Percentiles rank a stretch among this genome's conserved stretches.
Conservation (phyloP, 2,797 vertebrate genomes). For the Ctenochaetus hawaiiensis region DNA sequence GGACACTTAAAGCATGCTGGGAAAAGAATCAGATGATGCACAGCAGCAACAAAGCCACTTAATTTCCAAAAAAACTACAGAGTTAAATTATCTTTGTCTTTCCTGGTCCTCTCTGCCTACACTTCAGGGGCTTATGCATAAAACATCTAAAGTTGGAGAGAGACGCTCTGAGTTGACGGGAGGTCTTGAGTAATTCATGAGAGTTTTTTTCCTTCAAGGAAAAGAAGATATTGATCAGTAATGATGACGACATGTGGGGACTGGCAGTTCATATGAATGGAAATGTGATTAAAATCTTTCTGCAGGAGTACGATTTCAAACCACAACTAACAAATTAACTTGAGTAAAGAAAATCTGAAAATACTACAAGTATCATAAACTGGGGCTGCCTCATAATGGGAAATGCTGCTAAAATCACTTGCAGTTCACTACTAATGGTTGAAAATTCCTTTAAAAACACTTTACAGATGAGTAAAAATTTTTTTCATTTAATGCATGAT, state of each 20-base stretch:
- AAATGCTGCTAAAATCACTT: not conserved
- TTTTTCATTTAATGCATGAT: not conserved
- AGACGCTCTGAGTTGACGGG: conserved; percentile 23
- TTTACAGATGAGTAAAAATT: not conserved
- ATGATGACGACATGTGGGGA: conserved; percentile 5
- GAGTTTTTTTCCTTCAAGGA: conserved; percentile 44
- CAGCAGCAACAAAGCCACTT: conserved; percentile 27
- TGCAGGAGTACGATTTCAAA: not conserved
- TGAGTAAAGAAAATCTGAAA: not conserved
- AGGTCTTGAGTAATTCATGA: conserved; percentile 63
- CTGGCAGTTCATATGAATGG: not conserved
- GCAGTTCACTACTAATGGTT: not conserved
- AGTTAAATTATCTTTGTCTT: conserved; percentile 39
- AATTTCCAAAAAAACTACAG: conserved; percentile 23
- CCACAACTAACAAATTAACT: not conserved
- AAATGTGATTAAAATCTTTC: not conserved
- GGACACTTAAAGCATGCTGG: not conserved
- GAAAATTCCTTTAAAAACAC: not conserved
- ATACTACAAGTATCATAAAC: no score
- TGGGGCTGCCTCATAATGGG: not conserved
- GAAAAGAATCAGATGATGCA: conserved; percentile 15
- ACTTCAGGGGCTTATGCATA: conserved; percentile 61
- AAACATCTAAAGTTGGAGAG: conserved; percentile 64
- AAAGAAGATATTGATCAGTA: conserved; percentile 18
- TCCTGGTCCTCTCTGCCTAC: conserved; percentile 10